Percentiles rank a stretch among this genome's conserved stretches.
phyloP scores from a whole-genome alignment of 2,888 invertebrate genomes.

The Cephus pulcher region DNA sequence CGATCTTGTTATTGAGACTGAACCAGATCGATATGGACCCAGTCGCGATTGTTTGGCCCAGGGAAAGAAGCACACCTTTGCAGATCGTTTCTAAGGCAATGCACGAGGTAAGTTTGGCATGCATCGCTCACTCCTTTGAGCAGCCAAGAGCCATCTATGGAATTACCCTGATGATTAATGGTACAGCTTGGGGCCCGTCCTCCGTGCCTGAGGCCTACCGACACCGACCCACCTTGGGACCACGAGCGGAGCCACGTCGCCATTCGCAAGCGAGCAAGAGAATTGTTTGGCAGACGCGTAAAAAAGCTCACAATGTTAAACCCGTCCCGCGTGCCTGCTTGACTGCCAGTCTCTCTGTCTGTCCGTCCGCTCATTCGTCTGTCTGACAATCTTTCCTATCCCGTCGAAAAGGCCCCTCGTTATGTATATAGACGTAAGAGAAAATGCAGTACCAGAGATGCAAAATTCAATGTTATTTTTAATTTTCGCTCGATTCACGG shows the following conservation, averaged over 20 bases:
- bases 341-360: slow-evolving; percentile 6
- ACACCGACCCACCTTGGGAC: slow-evolving; percentile 1
- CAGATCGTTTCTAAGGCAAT: slow-evolving; percentile 48
- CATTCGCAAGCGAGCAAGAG: slow-evolving; percentile 32
- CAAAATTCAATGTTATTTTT: not conserved
- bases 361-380: not conserved
- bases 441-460: not conserved
- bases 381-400: not conserved
- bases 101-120: slow-evolving; percentile 60
- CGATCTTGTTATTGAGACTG: not conserved
- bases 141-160: slow-evolving; percentile 63
- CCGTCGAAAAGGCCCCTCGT: not conserved
- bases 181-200: slow-evolving; percentile 37
- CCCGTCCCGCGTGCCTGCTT: slow-evolving; percentile 29
- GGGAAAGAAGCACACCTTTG: slow-evolving; percentile 36
- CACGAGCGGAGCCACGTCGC: slow-evolving; percentile 24
- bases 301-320: slow-evolving; percentile 57
- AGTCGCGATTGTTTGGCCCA: not conserved
- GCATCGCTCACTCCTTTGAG: slow-evolving; percentile 60
- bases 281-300: slow-evolving; percentile 57
- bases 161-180: slow-evolving; percentile 66
- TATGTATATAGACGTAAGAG: not conserved
- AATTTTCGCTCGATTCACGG: not conserved
- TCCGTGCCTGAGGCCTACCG: not conserved
- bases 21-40: not conserved